Percentiles rank a stretch among this genome's conserved stretches.
These are phyloP conservation scores for Gavialis gangeticus DNA, from an alignment of 2,113 vertebrate species.

Conservation along the genomic window DNA sequence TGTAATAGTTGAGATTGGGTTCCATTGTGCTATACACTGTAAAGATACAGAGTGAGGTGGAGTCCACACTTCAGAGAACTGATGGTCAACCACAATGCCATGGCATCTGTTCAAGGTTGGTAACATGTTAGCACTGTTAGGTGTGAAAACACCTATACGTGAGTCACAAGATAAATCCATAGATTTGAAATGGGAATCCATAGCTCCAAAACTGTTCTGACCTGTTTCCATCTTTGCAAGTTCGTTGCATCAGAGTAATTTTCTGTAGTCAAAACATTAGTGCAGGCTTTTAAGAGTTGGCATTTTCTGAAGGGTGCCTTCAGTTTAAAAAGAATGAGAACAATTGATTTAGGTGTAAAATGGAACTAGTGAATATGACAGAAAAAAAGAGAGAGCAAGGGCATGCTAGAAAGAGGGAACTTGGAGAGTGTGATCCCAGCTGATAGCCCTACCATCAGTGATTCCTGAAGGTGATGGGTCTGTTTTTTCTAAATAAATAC, in stretches of 20 bases:
- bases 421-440: background rate
- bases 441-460: background rate
- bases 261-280: too few species aligned
- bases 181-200: too few species aligned
- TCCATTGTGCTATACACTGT: background rate
- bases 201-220: too few species aligned
- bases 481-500: too few species aligned
- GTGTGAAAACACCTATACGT: too few species aligned
- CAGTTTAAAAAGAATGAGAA: background rate
- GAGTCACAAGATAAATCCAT: too few species aligned
- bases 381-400: background rate
- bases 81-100: background rate
- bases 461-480: background rate
- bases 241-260: too few species aligned
- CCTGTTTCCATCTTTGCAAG: too few species aligned
- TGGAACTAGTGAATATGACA: background rate
- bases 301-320: too few species aligned
- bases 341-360: rapidly evolving
- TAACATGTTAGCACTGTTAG: too few species aligned
- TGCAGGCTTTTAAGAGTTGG: too few species aligned
- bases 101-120: too few species aligned
- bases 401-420: background rate
- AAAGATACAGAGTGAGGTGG: background rate
- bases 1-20: background rate
- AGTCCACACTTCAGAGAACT: background rate